Conservation (phyloP, 2,113 vertebrate species). For the Crotalus tigris region DNA sequence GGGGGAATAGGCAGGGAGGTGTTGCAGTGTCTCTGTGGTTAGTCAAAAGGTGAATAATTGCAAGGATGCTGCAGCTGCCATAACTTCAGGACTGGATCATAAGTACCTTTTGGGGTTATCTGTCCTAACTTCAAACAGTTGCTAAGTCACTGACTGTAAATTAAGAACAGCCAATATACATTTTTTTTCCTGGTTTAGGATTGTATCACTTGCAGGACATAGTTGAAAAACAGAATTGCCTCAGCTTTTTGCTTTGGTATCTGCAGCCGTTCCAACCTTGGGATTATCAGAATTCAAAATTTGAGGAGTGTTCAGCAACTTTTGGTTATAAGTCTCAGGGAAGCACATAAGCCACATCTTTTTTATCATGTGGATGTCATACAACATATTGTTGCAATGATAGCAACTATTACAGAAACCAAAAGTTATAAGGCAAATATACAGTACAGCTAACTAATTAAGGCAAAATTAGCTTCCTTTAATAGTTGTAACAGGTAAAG, state of each 20-base stretch:
- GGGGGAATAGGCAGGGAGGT: not conserved
- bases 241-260: not conserved
- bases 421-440: not conserved
- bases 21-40: not conserved
- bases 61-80: not conserved
- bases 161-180: not conserved
- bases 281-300: not conserved
- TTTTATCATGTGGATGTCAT: not conserved
- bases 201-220: not conserved
- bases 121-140: not conserved
- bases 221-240: not conserved
- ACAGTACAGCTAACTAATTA: not conserved
- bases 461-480: not conserved
- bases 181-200: not conserved
- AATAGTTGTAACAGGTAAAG: not conserved
- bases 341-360: not conserved
- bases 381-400: not conserved
- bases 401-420: not conserved
- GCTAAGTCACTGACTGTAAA: not conserved
- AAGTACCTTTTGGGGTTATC: not conserved
- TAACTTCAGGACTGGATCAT: not conserved
- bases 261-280: not conserved
- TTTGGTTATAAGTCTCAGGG: not conserved
- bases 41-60: not conserved
- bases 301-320: not conserved